phyloP scores from a whole-genome alignment of 2,888 invertebrate genomes.

The Pyralis farinalis region DNA sequence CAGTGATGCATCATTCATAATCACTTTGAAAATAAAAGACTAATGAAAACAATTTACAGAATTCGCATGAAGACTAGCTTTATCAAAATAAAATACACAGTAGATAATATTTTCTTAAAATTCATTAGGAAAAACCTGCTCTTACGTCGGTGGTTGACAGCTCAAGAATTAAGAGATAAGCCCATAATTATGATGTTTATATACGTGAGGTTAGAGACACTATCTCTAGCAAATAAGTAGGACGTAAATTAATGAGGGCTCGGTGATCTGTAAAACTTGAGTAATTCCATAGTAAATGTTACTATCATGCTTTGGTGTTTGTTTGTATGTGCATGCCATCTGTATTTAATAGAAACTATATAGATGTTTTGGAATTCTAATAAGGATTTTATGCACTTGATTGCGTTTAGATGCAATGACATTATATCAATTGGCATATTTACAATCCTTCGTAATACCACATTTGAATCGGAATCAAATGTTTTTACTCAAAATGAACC shows the following conservation, averaged over 20 bases:
- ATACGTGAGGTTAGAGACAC: constrained; percentile 63
- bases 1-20: too few species aligned
- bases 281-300: constrained; percentile 70
- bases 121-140: constrained; percentile 41
- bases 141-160: constrained; percentile 54
- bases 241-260: constrained; percentile 73
- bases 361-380: too few species aligned
- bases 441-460: too few species aligned
- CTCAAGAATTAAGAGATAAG: constrained; percentile 79
- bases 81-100: background rate
- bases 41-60: too few species aligned
- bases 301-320: constrained; percentile 56
- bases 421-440: too few species aligned
- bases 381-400: too few species aligned
- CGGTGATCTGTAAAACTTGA: constrained; percentile 63
- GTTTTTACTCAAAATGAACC: too few species aligned
- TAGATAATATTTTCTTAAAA: constrained; percentile 7
- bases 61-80: background rate
- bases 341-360: too few species aligned
- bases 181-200: constrained; percentile 64
- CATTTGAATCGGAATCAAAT: too few species aligned
- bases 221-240: constrained; percentile 70
- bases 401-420: too few species aligned
- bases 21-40: too few species aligned
- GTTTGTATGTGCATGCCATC: constrained; percentile 57